phyloP scores from a whole-genome alignment of 2,113 vertebrate genomes.

The Lampris incognitus region DNA sequence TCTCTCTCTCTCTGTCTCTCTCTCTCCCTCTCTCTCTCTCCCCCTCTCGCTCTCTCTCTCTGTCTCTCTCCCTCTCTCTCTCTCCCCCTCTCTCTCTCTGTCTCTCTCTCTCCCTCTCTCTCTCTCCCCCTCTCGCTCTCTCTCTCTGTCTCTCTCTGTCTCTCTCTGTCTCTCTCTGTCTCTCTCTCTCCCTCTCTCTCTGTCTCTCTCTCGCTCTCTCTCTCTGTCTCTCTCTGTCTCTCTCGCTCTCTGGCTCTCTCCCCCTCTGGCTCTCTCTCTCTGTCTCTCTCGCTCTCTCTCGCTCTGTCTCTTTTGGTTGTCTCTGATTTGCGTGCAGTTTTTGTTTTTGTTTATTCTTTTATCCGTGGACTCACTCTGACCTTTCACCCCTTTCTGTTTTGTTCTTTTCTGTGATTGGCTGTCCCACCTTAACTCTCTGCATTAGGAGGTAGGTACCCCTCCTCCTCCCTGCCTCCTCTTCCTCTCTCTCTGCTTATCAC shows the following conservation, averaged over 20 bases:
- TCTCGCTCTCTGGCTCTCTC: no score
- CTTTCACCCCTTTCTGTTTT: constrained; percentile 85
- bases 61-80: constrained; percentile 4
- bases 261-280: no score
- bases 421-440: constrained; percentile 89
- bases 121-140: not conserved
- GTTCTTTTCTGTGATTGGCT: constrained; percentile 90
- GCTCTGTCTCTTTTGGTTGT: no score
- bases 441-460: constrained; percentile 92
- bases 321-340: no score
- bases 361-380: constrained; percentile 86
- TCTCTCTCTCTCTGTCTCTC: no score
- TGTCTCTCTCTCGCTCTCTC: constrained; percentile 7
- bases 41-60: constrained; percentile 22
- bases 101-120: not conserved
- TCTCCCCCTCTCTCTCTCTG: not conserved
- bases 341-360: constrained; percentile 80
- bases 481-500: constrained; percentile 29
- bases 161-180: not conserved
- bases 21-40: not conserved
- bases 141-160: constrained; percentile 20
- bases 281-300: no score
- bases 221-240: no score
- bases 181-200: not conserved
- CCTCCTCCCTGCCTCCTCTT: constrained; percentile 52